Evolutionary conservation across 2,797 vertebrate species (phyloP).

Genomic region (Austrolebias charrua): DNA sequence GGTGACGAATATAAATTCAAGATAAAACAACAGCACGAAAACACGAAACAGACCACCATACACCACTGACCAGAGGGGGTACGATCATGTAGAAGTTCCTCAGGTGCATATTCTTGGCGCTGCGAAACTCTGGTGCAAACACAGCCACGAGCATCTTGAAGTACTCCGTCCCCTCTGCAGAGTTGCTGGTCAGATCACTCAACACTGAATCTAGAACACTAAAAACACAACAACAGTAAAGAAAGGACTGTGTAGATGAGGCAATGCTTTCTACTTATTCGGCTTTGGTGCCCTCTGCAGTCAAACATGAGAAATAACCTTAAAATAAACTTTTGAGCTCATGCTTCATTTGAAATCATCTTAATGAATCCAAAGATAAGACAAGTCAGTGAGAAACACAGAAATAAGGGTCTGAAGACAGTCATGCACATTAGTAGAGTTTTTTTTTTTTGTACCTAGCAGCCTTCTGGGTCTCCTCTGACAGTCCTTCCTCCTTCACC

Average conservation of each 20-base stretch:
- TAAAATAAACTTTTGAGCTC: neutral
- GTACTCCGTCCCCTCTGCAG: constrained; percentile 96
- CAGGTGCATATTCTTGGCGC: constrained; percentile 95
- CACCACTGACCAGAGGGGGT: constrained; percentile 88
- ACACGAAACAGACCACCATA: rapidly evolving
- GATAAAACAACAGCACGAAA: too few relatives aligned
- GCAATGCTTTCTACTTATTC: neutral
- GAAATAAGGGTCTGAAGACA: neutral
- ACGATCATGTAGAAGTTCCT: constrained; percentile 99
- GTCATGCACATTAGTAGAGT: neutral
- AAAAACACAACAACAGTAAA: neutral
- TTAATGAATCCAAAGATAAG: neutral
- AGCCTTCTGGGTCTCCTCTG: constrained; percentile 91
- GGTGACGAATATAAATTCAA: neutral
- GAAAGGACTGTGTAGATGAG: neutral
- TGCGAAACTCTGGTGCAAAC: constrained; percentile 95
- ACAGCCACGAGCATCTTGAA: constrained; percentile 99
- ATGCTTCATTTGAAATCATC: neutral
- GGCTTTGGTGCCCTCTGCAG: constrained; percentile 33
- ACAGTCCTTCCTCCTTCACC: constrained; percentile 94
- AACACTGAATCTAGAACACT: constrained; percentile 90
- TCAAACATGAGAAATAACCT: neutral
- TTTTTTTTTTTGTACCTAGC: constrained; percentile 80
- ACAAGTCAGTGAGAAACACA: too few relatives aligned
- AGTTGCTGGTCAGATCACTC: constrained; percentile 92